Base-by-base conservation (phyloP, 2,888 invertebrate genomes). In the Diaphora mendica region DNA sequence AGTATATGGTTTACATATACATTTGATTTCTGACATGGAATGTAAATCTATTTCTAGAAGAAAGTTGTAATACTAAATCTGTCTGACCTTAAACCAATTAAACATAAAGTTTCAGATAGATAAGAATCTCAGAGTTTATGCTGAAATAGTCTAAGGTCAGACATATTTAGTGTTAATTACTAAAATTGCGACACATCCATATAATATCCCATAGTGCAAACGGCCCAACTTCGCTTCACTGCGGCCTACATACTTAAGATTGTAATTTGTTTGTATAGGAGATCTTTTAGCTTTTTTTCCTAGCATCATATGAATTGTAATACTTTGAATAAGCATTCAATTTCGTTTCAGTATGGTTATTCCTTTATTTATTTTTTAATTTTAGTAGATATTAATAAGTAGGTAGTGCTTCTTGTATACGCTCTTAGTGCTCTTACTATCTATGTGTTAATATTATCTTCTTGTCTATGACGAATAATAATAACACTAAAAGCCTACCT, bases 31-130 rank as follows among this genome's bases (percentile, higher is more conserved):
- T 20, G 11, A 67, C 44, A 13, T 62, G 2, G 39, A 65, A 65
- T 39, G 65, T 65, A 65, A 65, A 65, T 65, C 23, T 65, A 65
- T 39, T 39, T n/a, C 39, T 65, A 65, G 39, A 65, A 39, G 35
- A 65, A 65, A 65, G 39, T 65, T 35, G 62, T 62, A 62, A 62
- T 30, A 62, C 62, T 62, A 62, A 62, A 62, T 62, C 0, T 62
- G 62, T 30, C 62, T 62, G 62, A 62, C 30, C 62, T 30, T 30
- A 30, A 62, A 62, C 62, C 30, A 62, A 71, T 77, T 62, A 75
- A 74, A 75, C 87, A 77, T 69, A 75, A 62, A 59, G 74, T 88
- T 90, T 85, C 88, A 30, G 5, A 5, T 30, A 30, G 62, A 62
- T 62, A 62, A 62, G 62, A 62, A 62, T 62, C 62, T 62, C 13